These are phyloP conservation scores for Trisateles emortualis DNA, from an alignment of 2,888 invertebrate species.

Conservation along the genomic window DNA sequence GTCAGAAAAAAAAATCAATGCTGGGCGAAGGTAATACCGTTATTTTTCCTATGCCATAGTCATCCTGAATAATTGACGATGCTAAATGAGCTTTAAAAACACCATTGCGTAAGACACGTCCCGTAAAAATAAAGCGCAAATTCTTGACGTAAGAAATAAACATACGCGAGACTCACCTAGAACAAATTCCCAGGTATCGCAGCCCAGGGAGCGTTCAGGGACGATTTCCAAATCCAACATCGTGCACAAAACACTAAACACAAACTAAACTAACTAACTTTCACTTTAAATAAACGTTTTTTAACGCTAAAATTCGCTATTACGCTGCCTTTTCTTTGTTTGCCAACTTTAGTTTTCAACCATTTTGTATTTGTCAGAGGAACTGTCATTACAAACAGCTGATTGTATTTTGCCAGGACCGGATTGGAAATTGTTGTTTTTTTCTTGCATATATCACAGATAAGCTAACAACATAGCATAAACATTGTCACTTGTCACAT, in stretches of 20 bases:
- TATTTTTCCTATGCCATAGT: conserved; percentile 19
- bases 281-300: conserved; percentile 77
- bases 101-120: conserved; percentile 79
- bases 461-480: no score
- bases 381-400: conserved; percentile 88
- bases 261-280: conserved; percentile 90
- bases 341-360: conserved; percentile 87
- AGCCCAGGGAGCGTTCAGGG: conserved; percentile 97
- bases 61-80: conserved; percentile 29
- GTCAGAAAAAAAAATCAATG: conserved; percentile 76
- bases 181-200: conserved; percentile 99
- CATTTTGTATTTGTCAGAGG: conserved; percentile 87
- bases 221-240: conserved; percentile 99
- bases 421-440: conserved; percentile 44
- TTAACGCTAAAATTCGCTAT: conserved; percentile 75
- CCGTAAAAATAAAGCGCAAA: conserved; percentile 84
- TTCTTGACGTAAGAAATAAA: conserved; percentile 82
- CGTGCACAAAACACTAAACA: conserved; percentile 90
- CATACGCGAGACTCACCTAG: conserved; percentile 91
- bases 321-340: conserved; percentile 86
- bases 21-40: conserved; percentile 25
- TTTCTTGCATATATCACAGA: conserved; percentile 10
- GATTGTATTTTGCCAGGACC: conserved; percentile 83
- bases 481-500: not conserved
- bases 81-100: conserved; percentile 51